Evolutionary conservation across 1,140 invertebrate genomes (phyloP).

Genomic region (Halotydeus destructor): DNA sequence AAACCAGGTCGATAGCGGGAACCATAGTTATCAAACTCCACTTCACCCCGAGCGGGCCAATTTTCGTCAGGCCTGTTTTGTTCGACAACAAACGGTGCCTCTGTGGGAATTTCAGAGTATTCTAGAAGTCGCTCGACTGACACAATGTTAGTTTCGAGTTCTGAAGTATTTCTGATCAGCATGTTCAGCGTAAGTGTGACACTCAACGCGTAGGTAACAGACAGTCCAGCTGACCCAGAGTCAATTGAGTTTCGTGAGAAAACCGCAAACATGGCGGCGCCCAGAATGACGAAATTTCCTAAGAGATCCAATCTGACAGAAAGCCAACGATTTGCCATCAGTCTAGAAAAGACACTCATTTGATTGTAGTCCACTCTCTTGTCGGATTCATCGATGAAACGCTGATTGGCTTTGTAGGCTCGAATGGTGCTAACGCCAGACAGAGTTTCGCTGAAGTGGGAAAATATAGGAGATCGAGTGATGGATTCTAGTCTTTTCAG

Average conservation of each 20-base stretch:
- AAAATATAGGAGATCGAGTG: conserved; percentile 30
- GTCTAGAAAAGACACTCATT: conserved; percentile 62
- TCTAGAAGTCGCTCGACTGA: conserved; percentile 93
- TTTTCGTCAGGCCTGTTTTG: neutral
- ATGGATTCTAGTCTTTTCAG: conserved; percentile 30
- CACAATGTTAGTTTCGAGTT: conserved; percentile 93
- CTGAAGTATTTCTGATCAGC: conserved; percentile 87
- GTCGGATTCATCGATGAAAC: conserved; percentile 50
- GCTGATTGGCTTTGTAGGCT: conserved; percentile 28
- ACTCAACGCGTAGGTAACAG: conserved; percentile 69
- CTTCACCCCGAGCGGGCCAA: conserved; percentile 51
- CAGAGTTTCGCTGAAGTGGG: conserved; percentile 27
- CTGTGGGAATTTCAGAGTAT: conserved; percentile 40
- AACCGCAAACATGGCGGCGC: conserved; percentile 67
- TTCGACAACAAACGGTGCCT: conserved; percentile 12
- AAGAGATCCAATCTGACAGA: conserved; percentile 74
- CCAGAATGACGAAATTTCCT: conserved; percentile 74
- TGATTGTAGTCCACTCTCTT: conserved; percentile 66
- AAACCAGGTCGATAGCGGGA: conserved; percentile 55
- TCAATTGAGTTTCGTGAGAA: conserved; percentile 39
- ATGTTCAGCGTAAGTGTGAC: conserved; percentile 85
- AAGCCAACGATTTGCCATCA: conserved; percentile 72
- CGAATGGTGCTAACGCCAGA: conserved; percentile 29
- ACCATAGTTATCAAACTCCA: conserved; percentile 51
- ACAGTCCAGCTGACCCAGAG: conserved; percentile 64